Evolutionary conservation across 2,888 invertebrate species (phyloP).

Genomic region (Hipparchia semele): DNA sequence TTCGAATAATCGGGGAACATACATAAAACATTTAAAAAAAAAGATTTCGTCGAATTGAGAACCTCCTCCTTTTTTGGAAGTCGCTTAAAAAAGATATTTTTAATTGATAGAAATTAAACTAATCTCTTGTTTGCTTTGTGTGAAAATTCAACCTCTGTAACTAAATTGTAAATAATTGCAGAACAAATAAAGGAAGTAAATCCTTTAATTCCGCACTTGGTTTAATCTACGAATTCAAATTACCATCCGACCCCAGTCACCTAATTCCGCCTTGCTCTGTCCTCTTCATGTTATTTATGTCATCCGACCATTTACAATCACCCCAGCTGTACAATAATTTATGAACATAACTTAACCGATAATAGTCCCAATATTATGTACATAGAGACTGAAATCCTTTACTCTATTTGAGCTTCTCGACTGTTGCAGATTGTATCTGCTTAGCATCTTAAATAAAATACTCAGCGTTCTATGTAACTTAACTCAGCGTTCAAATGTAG

Average conservation of each 20-base stretch:
- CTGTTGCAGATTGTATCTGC: slow-evolving; percentile 17
- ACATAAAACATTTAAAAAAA: too few species aligned
- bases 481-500: slow-evolving; percentile 24
- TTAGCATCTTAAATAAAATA: slow-evolving; percentile 37
- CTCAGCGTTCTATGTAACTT: slow-evolving; percentile 29
- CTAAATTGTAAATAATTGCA: slow-evolving; percentile 6
- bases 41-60: too few species aligned
- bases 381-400: slow-evolving; percentile 7
- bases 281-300: slow-evolving; percentile 36
- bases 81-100: too few species aligned
- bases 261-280: slow-evolving; percentile 31
- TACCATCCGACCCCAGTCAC: slow-evolving; percentile 36
- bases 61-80: too few species aligned
- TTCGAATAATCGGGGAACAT: too few species aligned
- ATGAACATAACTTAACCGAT: slow-evolving; percentile 1
- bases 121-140: too few species aligned
- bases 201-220: slow-evolving; percentile 31
- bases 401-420: not conserved
- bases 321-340: not conserved
- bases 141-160: too few species aligned
- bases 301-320: slow-evolving; percentile 24
- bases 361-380: slow-evolving; percentile 1
- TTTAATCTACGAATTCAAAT: slow-evolving; percentile 40
- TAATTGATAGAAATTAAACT: too few species aligned
- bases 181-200: slow-evolving; percentile 29